Evolutionary conservation across 2,113 vertebrate species (phyloP), one percentile per base, ranked within the genome.

Genomic region (Megaceryle maxima): DNA sequence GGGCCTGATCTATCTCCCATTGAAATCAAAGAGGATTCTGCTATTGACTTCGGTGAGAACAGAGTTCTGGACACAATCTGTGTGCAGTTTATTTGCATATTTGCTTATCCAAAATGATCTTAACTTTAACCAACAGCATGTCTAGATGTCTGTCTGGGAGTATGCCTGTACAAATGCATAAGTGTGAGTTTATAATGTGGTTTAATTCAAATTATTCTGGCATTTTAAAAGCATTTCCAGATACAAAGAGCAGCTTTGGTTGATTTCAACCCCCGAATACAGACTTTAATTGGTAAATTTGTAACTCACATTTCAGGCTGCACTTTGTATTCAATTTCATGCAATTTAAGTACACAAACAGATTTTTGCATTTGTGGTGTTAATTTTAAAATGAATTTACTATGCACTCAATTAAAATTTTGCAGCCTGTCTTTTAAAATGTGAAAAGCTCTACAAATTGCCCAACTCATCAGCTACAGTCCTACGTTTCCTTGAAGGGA

Each of bases 41-140:
- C 82, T 77, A 4, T 89, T 87, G 83, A 85, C 39, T 92, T 92
- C 87, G 94, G 78, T 48, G 59, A 91, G 91, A 96, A 89, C 19
- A 87, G 63, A 79, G 81, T 37, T 92, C 81, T 93, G 92, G 88
- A 80, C 28, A 59, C 88, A 96, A 94, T 97, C 88, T 91, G 85
- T 60, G 77, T 70, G 82, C 82, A 88, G 75, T 94, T 96, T 95
- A 88, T 96, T 96, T 96, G 90, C 88, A 90, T 88, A 39, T 94
- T 87, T 59, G 7, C 51, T 87, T 93, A 89, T 75, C 63, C 69
- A 68, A 51, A 89, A 96, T 9, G 33, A 89, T 85, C 64, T 37
- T 88, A 56, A 70, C 72, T 90, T 83, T 69, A 94, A 59, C 89
- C 80, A 93, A 67, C 6, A 37, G 48, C 41, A 25, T 73, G n/a